Evolutionary conservation across 2,113 vertebrate species (phyloP).

Genomic region (Notothenia coriiceps): DNA sequence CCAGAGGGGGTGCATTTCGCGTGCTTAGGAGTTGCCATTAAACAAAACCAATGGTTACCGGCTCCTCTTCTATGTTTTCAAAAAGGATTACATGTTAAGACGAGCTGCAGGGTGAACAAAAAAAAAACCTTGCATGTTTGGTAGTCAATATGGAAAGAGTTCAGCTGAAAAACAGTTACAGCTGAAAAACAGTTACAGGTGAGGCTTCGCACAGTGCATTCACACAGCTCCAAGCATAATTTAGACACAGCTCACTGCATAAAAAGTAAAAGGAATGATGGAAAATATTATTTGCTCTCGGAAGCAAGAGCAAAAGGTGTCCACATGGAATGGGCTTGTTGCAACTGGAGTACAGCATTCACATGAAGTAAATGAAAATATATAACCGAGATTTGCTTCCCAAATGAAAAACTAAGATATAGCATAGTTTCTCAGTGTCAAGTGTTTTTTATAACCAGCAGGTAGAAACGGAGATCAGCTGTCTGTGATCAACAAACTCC

Average conservation of each 20-base stretch:
- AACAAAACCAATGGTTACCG: constrained; percentile 64
- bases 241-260: neutral
- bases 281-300: neutral
- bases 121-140: constrained; percentile 19
- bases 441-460: neutral
- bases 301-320: neutral
- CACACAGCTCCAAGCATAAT: neutral
- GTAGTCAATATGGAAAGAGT: constrained; percentile 24
- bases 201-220: neutral
- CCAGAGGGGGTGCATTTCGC: constrained; percentile 47
- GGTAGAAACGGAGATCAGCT: neutral
- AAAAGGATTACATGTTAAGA: constrained; percentile 65
- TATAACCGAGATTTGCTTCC: neutral
- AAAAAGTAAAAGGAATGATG: neutral
- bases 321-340: constrained; percentile 3
- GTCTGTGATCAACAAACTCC: neutral
- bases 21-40: constrained; percentile 72
- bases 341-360: neutral
- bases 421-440: neutral
- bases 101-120: constrained; percentile 26
- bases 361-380: neutral
- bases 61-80: constrained; percentile 45
- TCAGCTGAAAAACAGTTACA: constrained; percentile 3
- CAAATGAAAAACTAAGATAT: neutral
- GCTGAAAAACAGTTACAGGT: neutral